phyloP scores from a whole-genome alignment of 2,113 vertebrate genomes.

The Gambusia affinis region DNA sequence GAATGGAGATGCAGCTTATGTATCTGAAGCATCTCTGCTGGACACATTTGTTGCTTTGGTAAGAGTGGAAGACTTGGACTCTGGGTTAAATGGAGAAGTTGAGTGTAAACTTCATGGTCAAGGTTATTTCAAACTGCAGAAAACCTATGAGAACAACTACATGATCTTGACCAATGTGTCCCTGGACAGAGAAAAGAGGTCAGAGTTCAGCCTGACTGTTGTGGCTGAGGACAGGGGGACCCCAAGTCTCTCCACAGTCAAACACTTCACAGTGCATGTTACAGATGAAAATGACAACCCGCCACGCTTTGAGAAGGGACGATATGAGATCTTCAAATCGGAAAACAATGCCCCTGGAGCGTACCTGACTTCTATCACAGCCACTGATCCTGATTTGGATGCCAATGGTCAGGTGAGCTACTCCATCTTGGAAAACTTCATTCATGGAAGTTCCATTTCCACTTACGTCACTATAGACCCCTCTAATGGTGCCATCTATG shows the following conservation, averaged over 20 bases:
- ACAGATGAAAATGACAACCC: slow-evolving; percentile 96
- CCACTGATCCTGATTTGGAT: slow-evolving; percentile 91
- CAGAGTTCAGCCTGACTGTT: slow-evolving; percentile 94
- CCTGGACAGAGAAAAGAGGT: slow-evolving; percentile 92
- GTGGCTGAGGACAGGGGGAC: slow-evolving; percentile 92
- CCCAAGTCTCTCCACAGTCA: slow-evolving; percentile 91
- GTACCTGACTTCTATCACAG: slow-evolving; percentile 89
- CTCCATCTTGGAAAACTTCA: slow-evolving; percentile 88
- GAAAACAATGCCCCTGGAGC: slow-evolving; percentile 96
- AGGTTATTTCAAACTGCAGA: slow-evolving; percentile 93
- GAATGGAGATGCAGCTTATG: slow-evolving; percentile 89
- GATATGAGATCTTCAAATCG: slow-evolving; percentile 91
- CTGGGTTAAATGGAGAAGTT: slow-evolving; percentile 90
- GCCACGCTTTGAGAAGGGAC: slow-evolving; percentile 90
- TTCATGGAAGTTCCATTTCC: slow-evolving; percentile 89
- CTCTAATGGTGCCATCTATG: slow-evolving; percentile 92
- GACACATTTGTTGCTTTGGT: slow-evolving; percentile 96
- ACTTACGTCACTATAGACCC: slow-evolving; percentile 96
- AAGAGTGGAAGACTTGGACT: slow-evolving; percentile 92
- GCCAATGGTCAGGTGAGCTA: slow-evolving; percentile 95
- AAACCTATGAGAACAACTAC: slow-evolving; percentile 95
- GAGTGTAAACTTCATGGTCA: slow-evolving; percentile 91
- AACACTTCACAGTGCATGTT: slow-evolving; percentile 93
- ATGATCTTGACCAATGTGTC: slow-evolving; percentile 93
- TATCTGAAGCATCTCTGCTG: slow-evolving; percentile 89